phyloP scores from a whole-genome alignment of 2,113 vertebrate species.

The Egretta garzetta region DNA sequence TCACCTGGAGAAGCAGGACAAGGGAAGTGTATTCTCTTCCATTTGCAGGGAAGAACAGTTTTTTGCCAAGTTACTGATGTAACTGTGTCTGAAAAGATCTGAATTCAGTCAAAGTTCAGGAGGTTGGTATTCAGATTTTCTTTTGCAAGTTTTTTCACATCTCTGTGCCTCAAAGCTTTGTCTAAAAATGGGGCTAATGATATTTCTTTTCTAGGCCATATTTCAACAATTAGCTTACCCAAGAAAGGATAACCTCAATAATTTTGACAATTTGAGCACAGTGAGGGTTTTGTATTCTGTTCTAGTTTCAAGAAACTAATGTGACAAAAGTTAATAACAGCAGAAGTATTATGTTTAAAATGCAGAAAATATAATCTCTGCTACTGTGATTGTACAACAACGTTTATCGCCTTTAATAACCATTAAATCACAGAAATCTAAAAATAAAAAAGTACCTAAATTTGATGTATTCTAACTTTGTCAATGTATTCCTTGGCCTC shows the following conservation, averaged over 20 bases:
- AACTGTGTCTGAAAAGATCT: not conserved
- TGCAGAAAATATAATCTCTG: not conserved
- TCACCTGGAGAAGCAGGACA: not conserved
- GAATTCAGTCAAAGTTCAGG: not conserved
- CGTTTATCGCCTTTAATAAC: not conserved
- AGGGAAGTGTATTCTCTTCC: not conserved
- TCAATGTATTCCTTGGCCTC: not conserved
- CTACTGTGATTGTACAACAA: not conserved
- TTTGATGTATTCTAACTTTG: not conserved
- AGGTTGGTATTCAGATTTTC: not conserved
- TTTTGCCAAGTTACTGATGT: not conserved
- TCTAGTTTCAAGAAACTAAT: not conserved
- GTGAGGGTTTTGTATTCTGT: not conserved
- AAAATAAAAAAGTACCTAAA: not conserved
- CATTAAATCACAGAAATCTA: not conserved
- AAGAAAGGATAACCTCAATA: not conserved
- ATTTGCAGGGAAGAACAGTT: not conserved
- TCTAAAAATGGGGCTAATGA: not conserved
- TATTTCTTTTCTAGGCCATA: not conserved
- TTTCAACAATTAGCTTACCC: not conserved
- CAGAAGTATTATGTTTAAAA: not conserved
- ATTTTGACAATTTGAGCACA: not conserved
- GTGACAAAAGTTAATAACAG: not conserved
- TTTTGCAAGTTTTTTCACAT: not conserved
- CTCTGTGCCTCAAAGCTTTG: not conserved